Evolutionary conservation across 2,888 invertebrate species (phyloP).

Genomic region (Mechanitis mazaeus): DNA sequence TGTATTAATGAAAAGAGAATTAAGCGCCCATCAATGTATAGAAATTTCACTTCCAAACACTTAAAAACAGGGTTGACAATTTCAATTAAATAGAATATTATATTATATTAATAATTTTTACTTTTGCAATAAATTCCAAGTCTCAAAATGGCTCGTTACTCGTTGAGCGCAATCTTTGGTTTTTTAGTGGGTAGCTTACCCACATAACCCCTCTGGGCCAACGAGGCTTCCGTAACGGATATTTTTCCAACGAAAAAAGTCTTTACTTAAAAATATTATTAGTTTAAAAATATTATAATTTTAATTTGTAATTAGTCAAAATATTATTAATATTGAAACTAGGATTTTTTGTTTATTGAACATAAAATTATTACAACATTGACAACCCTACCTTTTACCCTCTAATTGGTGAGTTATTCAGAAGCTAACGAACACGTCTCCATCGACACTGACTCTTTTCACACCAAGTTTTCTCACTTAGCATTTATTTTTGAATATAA

Average conservation of each 20-base stretch:
- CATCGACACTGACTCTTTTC: constrained; percentile 17
- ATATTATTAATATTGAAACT: too few species aligned
- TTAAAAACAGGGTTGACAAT: constrained; percentile 6
- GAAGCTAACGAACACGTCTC: constrained; percentile 28
- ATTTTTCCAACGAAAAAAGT: too few species aligned
- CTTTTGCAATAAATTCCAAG: not conserved
- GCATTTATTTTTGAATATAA: not conserved
- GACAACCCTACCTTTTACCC: constrained; percentile 16
- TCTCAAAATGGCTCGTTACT: too few species aligned
- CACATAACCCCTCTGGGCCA: too few species aligned
- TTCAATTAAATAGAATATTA: too few species aligned
- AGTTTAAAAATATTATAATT: too few species aligned
- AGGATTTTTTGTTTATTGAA: too few species aligned
- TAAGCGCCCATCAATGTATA: constrained; percentile 11
- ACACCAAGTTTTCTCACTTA: constrained; percentile 13
- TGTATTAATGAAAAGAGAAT: constrained; percentile 10
- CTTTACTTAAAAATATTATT: too few species aligned
- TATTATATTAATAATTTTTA: not conserved
- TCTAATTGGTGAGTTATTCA: constrained; percentile 29
- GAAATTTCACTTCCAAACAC: constrained; percentile 4
- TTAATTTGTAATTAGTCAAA: too few species aligned
- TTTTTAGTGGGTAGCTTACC: too few species aligned
- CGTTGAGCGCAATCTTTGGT: too few species aligned
- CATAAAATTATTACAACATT: not conserved
- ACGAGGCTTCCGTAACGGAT: too few species aligned